phyloP scores from a whole-genome alignment of 1,140 invertebrate genomes.

The Euura saliciscinereae region DNA sequence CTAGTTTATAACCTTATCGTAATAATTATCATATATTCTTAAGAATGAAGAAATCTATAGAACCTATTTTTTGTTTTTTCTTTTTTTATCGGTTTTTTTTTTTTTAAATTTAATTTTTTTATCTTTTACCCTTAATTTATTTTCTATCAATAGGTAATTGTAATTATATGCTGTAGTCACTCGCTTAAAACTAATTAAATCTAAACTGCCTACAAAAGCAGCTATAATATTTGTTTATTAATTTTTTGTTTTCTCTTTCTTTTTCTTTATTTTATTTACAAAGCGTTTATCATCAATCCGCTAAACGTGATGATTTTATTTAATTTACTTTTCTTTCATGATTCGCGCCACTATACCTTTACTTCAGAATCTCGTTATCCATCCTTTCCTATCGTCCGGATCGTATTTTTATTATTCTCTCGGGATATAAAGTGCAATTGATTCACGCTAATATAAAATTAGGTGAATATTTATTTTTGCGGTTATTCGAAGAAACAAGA shows the following conservation, averaged over 20 bases:
- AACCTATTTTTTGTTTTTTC: no score
- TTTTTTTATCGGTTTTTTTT: no score
- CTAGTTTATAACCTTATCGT: not conserved
- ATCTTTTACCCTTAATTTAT: not conserved
- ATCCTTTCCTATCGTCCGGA: not conserved
- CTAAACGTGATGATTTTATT: not conserved
- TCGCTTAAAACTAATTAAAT: slow-evolving; percentile 24
- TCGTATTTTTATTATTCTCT: no score
- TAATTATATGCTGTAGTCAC: slow-evolving; percentile 23
- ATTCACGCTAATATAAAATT: no score
- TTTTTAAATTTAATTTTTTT: not conserved
- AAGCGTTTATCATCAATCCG: not conserved
- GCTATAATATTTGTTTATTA: not conserved
- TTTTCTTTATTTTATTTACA: not conserved
- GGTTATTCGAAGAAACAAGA: no score
- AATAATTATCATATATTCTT: not conserved
- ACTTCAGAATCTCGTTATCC: not conserved
- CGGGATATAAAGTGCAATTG: no score
- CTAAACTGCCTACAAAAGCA: slow-evolving; percentile 1
- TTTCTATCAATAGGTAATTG: not conserved
- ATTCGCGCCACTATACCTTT: not conserved
- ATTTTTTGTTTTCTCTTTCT: no score
- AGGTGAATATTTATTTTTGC: no score
- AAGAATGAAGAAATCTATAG: no score
- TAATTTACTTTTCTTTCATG: not conserved